Percentiles rank a stretch among this genome's conserved stretches.
These are phyloP conservation scores for Copidosoma floridanum DNA, from an alignment of 1,140 invertebrate species.

Conservation along the genomic window DNA sequence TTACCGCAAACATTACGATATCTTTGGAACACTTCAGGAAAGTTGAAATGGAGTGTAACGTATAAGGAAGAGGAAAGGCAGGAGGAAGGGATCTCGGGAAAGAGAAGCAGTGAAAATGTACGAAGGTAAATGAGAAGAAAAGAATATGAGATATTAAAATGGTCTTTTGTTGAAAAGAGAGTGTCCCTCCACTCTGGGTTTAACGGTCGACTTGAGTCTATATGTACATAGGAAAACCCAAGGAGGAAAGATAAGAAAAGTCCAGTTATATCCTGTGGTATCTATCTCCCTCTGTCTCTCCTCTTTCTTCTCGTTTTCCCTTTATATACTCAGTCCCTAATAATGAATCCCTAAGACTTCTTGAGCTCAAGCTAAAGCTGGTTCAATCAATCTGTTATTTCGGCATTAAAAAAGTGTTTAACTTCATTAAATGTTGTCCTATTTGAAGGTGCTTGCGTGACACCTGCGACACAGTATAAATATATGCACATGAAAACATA, in stretches of 20 bases:
- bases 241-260: not conserved
- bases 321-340: not conserved
- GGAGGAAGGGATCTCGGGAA: not conserved
- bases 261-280: not conserved
- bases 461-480: no score
- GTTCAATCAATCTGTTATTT: no score
- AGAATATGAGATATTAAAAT: slow-evolving; percentile 1
- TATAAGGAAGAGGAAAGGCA: not conserved
- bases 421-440: no score
- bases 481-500: no score
- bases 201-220: not conserved
- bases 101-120: not conserved
- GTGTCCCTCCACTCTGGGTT: not conserved
- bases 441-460: no score
- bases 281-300: no score
- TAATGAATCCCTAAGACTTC: not conserved
- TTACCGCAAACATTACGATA: no score
- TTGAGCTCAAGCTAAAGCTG: not conserved
- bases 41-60: no score
- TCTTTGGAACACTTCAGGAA: no score
- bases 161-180: not conserved
- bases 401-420: no score
- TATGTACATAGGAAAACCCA: no score
- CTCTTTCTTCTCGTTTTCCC: not conserved
- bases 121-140: not conserved